A percentile compares a stretch with the other conserved stretches of the same genome.
Conservation (phyloP, 2,113 vertebrate species). For the Chauna torquata region DNA sequence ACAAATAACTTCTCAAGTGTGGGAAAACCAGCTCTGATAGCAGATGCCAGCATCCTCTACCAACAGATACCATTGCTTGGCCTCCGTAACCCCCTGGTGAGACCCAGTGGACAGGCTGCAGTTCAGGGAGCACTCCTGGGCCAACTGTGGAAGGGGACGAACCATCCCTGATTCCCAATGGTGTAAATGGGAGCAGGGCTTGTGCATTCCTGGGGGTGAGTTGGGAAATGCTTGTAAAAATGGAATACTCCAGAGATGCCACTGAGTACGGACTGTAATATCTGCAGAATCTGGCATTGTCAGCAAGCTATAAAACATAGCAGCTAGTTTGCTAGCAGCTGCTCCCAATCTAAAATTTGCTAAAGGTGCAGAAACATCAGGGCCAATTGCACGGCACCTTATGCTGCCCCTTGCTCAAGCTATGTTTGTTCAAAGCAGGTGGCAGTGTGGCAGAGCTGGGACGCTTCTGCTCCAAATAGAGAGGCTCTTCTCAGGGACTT, state of each 20-base stretch:
- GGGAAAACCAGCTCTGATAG: background rate
- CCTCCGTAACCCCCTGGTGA: background rate
- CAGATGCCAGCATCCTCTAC: background rate
- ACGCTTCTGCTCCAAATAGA: background rate
- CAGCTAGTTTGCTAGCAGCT: slow-evolving; percentile 23
- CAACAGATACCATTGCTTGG: background rate
- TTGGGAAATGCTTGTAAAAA: slow-evolving; percentile 27
- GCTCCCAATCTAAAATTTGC: slow-evolving; percentile 28
- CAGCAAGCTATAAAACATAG: slow-evolving; percentile 60
- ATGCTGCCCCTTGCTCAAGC: background rate
- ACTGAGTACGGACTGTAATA: background rate
- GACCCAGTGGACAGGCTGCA: background rate
- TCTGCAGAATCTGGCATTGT: slow-evolving; percentile 17
- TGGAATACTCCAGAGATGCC: background rate
- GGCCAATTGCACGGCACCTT: background rate
- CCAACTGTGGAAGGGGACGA: background rate
- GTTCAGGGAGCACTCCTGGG: background rate
- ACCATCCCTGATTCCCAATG: background rate
- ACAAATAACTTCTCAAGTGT: background rate
- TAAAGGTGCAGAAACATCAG: slow-evolving; percentile 11
- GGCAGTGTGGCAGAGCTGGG: background rate
- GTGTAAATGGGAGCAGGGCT: background rate
- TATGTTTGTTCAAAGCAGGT: background rate
- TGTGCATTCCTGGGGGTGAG: background rate
- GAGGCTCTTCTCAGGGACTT: background rate